phyloP scores from a whole-genome alignment of 2,113 vertebrate genomes.

The Tringa solitaria region DNA sequence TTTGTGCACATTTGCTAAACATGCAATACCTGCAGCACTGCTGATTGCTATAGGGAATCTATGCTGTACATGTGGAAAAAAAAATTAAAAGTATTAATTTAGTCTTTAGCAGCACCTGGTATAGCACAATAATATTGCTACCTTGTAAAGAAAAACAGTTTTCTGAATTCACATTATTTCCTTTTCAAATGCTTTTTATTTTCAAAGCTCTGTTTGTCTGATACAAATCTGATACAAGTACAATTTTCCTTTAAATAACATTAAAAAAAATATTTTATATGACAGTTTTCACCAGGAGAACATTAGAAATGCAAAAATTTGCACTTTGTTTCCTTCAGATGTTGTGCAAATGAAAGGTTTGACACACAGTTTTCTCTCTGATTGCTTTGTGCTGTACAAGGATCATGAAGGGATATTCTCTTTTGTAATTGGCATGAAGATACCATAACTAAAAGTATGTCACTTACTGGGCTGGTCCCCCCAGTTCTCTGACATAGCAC shows the following conservation, averaged over 20 bases:
- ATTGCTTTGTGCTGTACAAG: neutral
- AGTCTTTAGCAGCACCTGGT: neutral
- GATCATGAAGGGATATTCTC: neutral
- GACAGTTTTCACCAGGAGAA: neutral
- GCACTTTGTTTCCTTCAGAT: neutral
- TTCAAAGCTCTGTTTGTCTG: neutral
- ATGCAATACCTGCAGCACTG: neutral
- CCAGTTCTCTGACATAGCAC: neutral
- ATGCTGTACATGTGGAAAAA: neutral
- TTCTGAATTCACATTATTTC: neutral
- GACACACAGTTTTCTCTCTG: neutral
- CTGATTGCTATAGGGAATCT: neutral
- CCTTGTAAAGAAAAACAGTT: neutral
- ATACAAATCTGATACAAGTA: neutral
- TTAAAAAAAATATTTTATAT: neutral
- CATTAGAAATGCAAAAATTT: neutral
- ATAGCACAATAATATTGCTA: neutral
- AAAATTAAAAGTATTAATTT: neutral
- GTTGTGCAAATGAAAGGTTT: neutral
- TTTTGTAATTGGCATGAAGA: neutral
- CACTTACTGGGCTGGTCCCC: neutral
- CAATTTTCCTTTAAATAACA: neutral
- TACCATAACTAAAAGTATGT: neutral
- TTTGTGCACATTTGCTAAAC: neutral
- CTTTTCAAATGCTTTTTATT: neutral